Evolutionary conservation across 2,113 vertebrate species (phyloP).

Genomic region (mouse (Mus musculus)): DNA sequence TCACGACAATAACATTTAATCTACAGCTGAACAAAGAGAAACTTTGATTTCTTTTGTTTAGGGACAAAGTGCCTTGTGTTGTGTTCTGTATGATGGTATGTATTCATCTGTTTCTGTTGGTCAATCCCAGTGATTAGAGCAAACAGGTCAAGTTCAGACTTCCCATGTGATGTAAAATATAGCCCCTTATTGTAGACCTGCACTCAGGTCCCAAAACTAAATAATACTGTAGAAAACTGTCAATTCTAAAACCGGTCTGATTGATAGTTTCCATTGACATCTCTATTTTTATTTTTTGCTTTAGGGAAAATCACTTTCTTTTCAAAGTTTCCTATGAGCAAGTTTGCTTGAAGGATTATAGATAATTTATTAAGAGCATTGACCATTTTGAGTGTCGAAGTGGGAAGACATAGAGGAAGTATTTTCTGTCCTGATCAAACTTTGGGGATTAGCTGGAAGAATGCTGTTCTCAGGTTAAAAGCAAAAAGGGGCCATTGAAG

Average conservation of each 20-base stretch:
- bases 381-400: background rate
- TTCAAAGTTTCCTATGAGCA: background rate
- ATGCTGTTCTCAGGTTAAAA: background rate
- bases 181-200: background rate
- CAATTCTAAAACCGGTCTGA: background rate
- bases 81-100: background rate
- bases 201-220: background rate
- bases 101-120: background rate
- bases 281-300: constrained; percentile 39
- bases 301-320: background rate
- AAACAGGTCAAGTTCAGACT: background rate
- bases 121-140: background rate
- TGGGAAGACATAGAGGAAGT: background rate
- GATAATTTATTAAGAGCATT: background rate
- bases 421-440: background rate
- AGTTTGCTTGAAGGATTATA: constrained; percentile 5
- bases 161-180: background rate
- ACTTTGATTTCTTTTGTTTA: constrained; percentile 48
- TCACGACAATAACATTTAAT: constrained; percentile 56
- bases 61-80: constrained; percentile 39
- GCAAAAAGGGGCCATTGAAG: background rate
- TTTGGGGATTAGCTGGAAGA: background rate
- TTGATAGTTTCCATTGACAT: background rate
- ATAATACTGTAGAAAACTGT: background rate
- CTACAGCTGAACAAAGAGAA: constrained; percentile 59